phyloP scores from a whole-genome alignment of 2,888 invertebrate species.

The Coelogynopora nodosa region DNA sequence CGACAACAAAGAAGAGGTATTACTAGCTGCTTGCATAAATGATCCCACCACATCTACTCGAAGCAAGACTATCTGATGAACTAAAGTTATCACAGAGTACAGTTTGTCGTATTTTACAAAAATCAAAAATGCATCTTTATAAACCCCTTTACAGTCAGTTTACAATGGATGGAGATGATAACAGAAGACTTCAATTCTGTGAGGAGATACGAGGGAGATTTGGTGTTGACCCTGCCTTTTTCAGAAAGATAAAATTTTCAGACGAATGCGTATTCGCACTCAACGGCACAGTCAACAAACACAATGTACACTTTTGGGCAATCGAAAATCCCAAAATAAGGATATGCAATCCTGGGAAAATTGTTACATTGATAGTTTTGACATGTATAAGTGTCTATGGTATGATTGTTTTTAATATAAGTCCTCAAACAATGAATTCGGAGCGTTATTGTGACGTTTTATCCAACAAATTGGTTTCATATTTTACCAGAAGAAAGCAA shows the following conservation, averaged over 20 bases:
- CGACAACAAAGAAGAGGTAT: too few species aligned
- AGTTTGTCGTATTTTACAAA: too few species aligned
- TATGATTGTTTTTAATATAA: background rate
- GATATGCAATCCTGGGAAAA: background rate
- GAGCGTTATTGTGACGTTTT: background rate
- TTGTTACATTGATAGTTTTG: background rate
- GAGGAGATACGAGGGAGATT: too few species aligned
- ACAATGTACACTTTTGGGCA: background rate
- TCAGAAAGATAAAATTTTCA: background rate
- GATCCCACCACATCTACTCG: too few species aligned
- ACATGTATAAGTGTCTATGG: background rate
- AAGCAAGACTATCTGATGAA: too few species aligned
- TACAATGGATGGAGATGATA: too few species aligned
- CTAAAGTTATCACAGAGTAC: too few species aligned
- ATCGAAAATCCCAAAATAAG: background rate
- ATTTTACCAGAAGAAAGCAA: background rate
- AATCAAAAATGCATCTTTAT: too few species aligned
- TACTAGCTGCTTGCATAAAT: too few species aligned
- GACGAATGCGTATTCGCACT: background rate
- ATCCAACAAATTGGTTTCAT: background rate
- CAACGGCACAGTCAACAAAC: background rate
- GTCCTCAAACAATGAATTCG: background rate
- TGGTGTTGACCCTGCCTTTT: background rate
- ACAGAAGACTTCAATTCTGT: too few species aligned
- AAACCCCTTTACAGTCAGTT: too few species aligned